These are phyloP conservation scores for Smittia sp. DNA, from an alignment of 2,888 invertebrate species.

Conservation along the genomic window DNA sequence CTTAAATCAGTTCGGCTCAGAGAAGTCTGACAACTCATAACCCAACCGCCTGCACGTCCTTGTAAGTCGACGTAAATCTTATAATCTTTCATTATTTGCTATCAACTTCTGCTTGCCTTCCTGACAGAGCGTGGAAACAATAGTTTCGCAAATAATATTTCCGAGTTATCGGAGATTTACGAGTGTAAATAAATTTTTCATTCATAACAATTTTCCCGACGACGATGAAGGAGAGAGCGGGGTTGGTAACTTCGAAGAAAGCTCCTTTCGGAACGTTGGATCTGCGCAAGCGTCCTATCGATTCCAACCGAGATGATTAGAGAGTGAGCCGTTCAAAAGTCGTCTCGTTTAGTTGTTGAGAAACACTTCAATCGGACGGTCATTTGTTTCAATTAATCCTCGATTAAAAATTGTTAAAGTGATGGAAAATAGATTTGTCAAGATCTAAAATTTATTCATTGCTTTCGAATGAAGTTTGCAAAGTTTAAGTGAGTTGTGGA, in stretches of 20 bases:
- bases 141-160: constrained; percentile 31
- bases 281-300: constrained; percentile 21
- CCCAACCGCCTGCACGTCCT: no score
- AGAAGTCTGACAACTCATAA: no score
- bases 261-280: neutral
- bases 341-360: constrained; percentile 36
- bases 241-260: constrained; percentile 17
- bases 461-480: neutral
- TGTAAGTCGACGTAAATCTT: no score
- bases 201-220: neutral
- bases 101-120: neutral
- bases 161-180: constrained; percentile 32
- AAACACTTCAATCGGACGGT: constrained; percentile 4
- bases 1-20: neutral
- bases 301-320: constrained; percentile 13
- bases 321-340: neutral
- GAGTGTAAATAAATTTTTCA: constrained; percentile 27
- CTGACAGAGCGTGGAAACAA: neutral
- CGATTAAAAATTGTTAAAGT: neutral
- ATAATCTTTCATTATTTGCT: neutral
- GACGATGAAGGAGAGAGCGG: neutral
- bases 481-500: neutral
- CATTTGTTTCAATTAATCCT: constrained; percentile 20
- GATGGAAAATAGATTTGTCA: neutral
- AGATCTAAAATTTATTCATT: neutral